These are phyloP conservation scores for Romanogobio albipinnatus DNA, from an alignment of 2,113 vertebrate genomes.

Conservation along the genomic window DNA sequence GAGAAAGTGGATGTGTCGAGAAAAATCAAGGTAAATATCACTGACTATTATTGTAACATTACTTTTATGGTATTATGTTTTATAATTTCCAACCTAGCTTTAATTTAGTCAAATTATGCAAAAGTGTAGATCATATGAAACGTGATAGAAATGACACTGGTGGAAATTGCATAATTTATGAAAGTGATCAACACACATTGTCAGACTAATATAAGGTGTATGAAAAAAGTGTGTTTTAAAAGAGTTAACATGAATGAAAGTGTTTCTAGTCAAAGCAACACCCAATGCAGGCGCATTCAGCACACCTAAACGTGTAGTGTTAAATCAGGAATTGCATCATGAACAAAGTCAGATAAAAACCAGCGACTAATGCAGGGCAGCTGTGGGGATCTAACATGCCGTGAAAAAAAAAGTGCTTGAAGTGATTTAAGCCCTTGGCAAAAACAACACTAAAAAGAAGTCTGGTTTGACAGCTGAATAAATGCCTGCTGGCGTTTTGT, in stretches of 20 bases:
- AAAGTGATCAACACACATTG: neutral
- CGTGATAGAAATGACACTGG: neutral
- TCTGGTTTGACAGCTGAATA: slow-evolving; percentile 71
- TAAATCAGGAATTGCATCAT: neutral
- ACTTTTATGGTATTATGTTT: neutral
- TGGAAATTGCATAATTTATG: neutral
- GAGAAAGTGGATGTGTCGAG: neutral
- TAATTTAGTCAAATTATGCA: no score
- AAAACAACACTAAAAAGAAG: slow-evolving; percentile 61
- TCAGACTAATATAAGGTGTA: neutral
- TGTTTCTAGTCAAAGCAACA: neutral
- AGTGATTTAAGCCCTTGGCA: slow-evolving; percentile 53
- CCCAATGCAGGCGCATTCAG: neutral
- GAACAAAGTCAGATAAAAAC: neutral
- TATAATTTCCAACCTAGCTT: neutral
- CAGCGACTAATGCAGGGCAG: neutral
- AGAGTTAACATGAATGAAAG: neutral
- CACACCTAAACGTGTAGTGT: neutral
- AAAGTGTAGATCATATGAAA: neutral
- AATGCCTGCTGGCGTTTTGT: slow-evolving; percentile 64
- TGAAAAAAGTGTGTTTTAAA: neutral
- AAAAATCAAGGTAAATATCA: neutral
- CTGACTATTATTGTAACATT: neutral
- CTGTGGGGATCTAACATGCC: slow-evolving; percentile 15
- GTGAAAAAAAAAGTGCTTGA: slow-evolving; percentile 16